These are phyloP conservation scores for Chrysopilus asiliformis DNA, from an alignment of 2,888 invertebrate species.

Conservation along the genomic window DNA sequence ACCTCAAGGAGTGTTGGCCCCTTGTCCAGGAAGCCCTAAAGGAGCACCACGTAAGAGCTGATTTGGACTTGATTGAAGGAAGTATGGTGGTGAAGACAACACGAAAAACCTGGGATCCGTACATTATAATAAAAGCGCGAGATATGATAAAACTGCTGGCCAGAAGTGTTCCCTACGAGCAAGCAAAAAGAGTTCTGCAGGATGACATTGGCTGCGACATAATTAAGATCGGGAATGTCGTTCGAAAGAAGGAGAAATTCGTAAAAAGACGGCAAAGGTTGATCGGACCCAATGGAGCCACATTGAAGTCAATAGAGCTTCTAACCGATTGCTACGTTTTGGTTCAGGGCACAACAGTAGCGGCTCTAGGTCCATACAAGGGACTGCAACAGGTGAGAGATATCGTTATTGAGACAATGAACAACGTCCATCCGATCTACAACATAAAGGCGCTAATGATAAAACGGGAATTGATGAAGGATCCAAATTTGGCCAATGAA, in stretches of 20 bases:
- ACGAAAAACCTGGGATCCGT: slow-evolving; percentile 97
- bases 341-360: slow-evolving; percentile 94
- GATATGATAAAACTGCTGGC: slow-evolving; percentile 92
- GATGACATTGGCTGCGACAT: slow-evolving; percentile 92
- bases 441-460: slow-evolving; percentile 97
- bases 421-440: slow-evolving; percentile 96
- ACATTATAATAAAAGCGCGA: slow-evolving; percentile 87
- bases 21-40: slow-evolving; percentile 73
- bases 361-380: slow-evolving; percentile 90
- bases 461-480: slow-evolving; percentile 85
- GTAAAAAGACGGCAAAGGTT: slow-evolving; percentile 86
- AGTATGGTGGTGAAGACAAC: slow-evolving; percentile 92
- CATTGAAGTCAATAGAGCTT: slow-evolving; percentile 90
- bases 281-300: slow-evolving; percentile 96
- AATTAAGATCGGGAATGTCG: slow-evolving; percentile 86
- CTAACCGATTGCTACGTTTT: slow-evolving; percentile 92
- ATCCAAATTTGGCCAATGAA: slow-evolving; percentile 80
- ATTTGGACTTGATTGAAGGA: slow-evolving; percentile 84
- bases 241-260: slow-evolving; percentile 85
- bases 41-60: slow-evolving; percentile 69
- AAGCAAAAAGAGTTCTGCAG: slow-evolving; percentile 72
- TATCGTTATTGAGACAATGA: slow-evolving; percentile 94
- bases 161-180: slow-evolving; percentile 92
- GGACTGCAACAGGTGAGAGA: slow-evolving; percentile 76
- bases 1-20: slow-evolving; percentile 90